Base-by-base conservation (phyloP, 2,888 invertebrate species). In the Dusona sp. region DNA sequence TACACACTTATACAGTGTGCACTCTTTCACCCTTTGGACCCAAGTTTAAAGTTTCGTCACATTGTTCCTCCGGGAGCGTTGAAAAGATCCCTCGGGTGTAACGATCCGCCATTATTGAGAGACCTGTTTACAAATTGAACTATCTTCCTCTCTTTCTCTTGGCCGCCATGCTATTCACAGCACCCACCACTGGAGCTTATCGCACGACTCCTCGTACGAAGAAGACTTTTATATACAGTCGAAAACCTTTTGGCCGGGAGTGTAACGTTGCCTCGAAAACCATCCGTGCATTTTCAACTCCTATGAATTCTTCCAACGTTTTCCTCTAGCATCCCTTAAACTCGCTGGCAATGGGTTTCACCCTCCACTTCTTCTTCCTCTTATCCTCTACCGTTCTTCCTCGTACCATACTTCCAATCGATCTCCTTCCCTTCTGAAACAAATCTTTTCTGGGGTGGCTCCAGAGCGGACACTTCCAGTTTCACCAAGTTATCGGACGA, bases 41-140 rank as follows among this genome's bases (percentile, higher is more conserved):
- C 68, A 81, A 83, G 72, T 79, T 85, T 74, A 83, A 88, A 88
- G 83, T 88, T 89, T 88, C 88, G 82, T 86, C 88, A 86, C 84
- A 88, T 85, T 87, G 85, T 88, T 87, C 79, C 79, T 73, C 73
- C 77, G 68, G 51, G 67, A 83, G 73, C 68, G 54, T 83, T 80
- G 84, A 77, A 80, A 74, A 84, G 84, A 86, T 91, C 88, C 85
- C 86, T 83, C 86, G 90, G 88, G 89, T 91, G 92, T 91, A 92
- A 92, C 91, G 89, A 90, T 92, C 90, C 88, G 88, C 90, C 91
- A 92, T 93, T 93, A 93, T 93, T 91, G 93, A 93, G 91, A 91
- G 91, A 90, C 88, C 91, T 93, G 93, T 93, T 93, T 93, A 93
- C 93, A 92, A 92, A 93, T 93, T 91, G 92, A 92, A 93, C 90